These are phyloP conservation scores for Mormyrus lacerda DNA, from an alignment of 2,113 vertebrate species.

Conservation along the genomic window DNA sequence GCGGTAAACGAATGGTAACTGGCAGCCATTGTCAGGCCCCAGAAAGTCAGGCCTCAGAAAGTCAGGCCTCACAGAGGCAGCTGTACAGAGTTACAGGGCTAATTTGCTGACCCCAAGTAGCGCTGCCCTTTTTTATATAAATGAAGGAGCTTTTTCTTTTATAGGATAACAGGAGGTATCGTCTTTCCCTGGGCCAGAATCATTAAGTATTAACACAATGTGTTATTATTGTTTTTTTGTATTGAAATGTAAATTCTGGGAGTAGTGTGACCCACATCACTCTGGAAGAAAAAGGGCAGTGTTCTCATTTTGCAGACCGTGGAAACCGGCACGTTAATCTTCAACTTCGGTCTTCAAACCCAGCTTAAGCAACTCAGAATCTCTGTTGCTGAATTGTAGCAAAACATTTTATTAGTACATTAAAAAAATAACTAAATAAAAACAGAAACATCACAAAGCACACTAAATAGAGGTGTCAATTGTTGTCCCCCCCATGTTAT, in stretches of 20 bases:
- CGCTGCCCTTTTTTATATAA: constrained; percentile 53
- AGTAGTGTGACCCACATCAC: constrained; percentile 77
- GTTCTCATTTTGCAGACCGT: constrained; percentile 40
- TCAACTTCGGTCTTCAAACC: constrained; percentile 27
- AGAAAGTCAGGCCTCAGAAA: constrained; percentile 33
- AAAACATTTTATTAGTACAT: background rate
- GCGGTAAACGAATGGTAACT: constrained; percentile 30
- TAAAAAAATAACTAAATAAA: background rate
- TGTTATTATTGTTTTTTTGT: constrained; percentile 76
- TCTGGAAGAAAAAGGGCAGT: constrained; percentile 31
- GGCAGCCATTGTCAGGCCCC: constrained; percentile 55
- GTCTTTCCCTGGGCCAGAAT: constrained; percentile 65
- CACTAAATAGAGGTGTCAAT: background rate
- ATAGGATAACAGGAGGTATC: constrained; percentile 64
- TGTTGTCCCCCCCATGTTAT: background rate
- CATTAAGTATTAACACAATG: constrained; percentile 71
- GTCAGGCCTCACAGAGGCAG: constrained; percentile 10
- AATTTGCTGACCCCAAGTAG: constrained; percentile 55
- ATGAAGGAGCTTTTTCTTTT: constrained; percentile 70
- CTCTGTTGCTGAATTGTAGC: background rate
- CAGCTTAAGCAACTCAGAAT: background rate
- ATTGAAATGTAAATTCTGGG: constrained; percentile 86
- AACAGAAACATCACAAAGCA: background rate
- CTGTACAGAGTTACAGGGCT: constrained; percentile 53
- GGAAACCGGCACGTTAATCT: constrained; percentile 41